Evolutionary conservation across 2,888 invertebrate species (phyloP), one percentile per base, ranked within the genome.

Genomic region (Tetragnatha montana): DNA sequence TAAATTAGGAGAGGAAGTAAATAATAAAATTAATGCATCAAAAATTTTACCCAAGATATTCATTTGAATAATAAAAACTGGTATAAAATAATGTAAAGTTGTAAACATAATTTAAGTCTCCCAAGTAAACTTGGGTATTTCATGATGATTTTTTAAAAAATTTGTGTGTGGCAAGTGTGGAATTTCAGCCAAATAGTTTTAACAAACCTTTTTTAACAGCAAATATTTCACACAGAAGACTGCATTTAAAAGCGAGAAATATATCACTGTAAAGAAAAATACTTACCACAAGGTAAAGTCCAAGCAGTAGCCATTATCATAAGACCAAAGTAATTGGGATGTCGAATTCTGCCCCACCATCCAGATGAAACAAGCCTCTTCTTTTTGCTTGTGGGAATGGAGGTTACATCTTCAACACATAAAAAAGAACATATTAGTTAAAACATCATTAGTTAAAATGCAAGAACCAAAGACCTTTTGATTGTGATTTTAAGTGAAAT

Each of bases 281-380:
- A 50, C 78, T 76, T 83, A 91, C 91, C 91, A 87, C 91, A 91
- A 14, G 91, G 87, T 10, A 89, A 75, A 47, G 91, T 87, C 89
- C 89, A 91, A 7, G 89, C 78, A 4, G 84, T 12, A n/a, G 74
- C 81, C 82, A 91, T 87, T 14, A 91, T 87, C 14, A 91, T 69
- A 47, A 88, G 75, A 3, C 91, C 91, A 8, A 91, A 50, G 49
- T 91, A 89, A 73, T 89, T 91, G 10, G 91, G 91, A 74, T 91
- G 91, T 8, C 91, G 89, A 10, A 91, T 51, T 17, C 73, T 8
- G 7, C 91, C 91, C 91, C 91, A 91, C 21, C 74, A 35, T 19
- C 87, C 89, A 17, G 91, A 89, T 49, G 81, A 49, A 47, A 91
- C 76, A 1, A 91, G 81, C 22, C 88, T 71, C 17, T 81, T 88